Evolutionary conservation across 2,888 invertebrate genomes (phyloP).

Genomic region (Phoronis australis): DNA sequence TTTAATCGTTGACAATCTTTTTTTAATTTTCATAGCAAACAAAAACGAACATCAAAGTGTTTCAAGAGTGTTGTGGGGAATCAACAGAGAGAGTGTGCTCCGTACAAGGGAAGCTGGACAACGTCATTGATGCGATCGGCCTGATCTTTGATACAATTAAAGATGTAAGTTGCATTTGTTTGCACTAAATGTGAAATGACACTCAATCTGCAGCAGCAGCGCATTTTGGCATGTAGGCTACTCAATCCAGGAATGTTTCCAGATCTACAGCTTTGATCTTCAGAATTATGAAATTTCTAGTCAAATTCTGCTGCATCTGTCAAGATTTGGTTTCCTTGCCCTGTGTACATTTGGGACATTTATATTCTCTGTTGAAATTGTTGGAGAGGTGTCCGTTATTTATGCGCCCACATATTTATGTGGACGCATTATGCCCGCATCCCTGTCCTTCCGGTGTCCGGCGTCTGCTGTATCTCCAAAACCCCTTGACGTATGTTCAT

Average conservation of each 20-base stretch:
- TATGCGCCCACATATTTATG: no score
- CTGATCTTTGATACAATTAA: conserved; percentile 82
- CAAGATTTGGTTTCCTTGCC: no score
- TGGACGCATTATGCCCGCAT: no score
- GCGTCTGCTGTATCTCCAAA: no score
- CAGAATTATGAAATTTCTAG: no score
- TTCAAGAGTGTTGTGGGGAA: conserved; percentile 82
- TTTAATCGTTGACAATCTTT: conserved; percentile 7
- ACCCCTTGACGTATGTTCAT: no score
- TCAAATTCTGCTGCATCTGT: no score
- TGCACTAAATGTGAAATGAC: conserved; percentile 65
- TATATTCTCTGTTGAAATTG: no score
- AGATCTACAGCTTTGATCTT: no score
- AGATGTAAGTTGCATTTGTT: conserved; percentile 62
- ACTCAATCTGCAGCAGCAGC: conserved; percentile 93
- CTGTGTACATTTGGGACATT: no score
- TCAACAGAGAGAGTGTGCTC: conserved; percentile 96
- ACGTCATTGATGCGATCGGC: conserved; percentile 78
- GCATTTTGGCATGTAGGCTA: conserved; percentile 98
- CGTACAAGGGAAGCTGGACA: conserved; percentile 66
- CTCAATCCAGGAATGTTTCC: conserved; percentile 92
- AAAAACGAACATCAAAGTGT: conserved; percentile 82
- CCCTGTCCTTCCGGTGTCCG: no score
- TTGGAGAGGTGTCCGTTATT: no score
- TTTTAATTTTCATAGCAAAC: conserved; percentile 68